Conservation (phyloP, 2,888 invertebrate species). For the Digitonthophagus gazella region DNA sequence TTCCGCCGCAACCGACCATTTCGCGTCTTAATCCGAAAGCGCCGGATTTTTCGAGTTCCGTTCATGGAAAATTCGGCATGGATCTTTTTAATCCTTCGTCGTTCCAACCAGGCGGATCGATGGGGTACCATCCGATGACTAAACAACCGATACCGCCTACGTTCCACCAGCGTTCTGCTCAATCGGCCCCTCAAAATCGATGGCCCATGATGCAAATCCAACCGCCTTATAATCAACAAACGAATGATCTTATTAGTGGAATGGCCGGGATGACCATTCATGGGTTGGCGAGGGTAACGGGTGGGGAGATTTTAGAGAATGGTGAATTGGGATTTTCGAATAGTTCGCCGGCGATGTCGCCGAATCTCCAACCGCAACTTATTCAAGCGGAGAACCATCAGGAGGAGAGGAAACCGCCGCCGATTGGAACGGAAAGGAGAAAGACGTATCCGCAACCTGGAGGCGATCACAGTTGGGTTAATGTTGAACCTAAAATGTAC, state of each 20-base stretch:
- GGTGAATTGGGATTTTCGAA: constrained; percentile 52
- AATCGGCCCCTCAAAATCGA: constrained; percentile 39
- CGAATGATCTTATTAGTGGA: constrained; percentile 40
- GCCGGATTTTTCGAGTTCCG: constrained; percentile 68
- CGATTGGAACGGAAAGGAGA: constrained; percentile 82
- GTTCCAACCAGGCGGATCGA: constrained; percentile 33
- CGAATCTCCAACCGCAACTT: constrained; percentile 32
- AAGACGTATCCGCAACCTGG: constrained; percentile 50
- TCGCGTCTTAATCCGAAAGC: constrained; percentile 78
- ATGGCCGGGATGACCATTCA: constrained; percentile 49
- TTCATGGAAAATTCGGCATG: constrained; percentile 39
- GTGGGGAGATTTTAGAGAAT: constrained; percentile 47
- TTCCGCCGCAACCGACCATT: constrained; percentile 53
- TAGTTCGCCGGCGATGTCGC: constrained; percentile 54
- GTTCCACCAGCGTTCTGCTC: background rate
- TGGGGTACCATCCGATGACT: constrained; percentile 26
- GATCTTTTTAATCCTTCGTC: constrained; percentile 23
- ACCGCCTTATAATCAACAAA: constrained; percentile 41
- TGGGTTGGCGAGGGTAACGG: constrained; percentile 44
- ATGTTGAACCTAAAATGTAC: constrained; percentile 29
- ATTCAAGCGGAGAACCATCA: constrained; percentile 37
- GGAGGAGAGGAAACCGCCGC: constrained; percentile 60
- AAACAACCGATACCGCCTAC: background rate
- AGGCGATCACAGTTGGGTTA: constrained; percentile 33
- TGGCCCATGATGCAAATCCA: constrained; percentile 44